Base-by-base conservation (phyloP, 2,797 vertebrate species). In the Thaleichthys pacificus region DNA sequence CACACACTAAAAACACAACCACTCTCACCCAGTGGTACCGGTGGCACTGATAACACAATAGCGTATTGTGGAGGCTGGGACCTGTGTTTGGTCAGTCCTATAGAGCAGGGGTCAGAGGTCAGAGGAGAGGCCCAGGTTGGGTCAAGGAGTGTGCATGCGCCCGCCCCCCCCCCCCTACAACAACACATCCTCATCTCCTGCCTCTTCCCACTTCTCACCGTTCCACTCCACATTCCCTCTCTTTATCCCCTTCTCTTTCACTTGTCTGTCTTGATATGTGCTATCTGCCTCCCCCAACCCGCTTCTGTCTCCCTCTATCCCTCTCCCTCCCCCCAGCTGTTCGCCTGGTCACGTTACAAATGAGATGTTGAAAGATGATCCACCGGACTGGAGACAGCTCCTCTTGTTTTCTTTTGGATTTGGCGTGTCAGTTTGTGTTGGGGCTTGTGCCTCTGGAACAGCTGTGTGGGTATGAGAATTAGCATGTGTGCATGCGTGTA, bases 331-430 rank as follows among this genome's bases (percentile, higher is more conserved):
- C 81, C 84, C 87, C 88, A 92, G 93, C 93, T 94, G 94, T 93
- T 95, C 80, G 80, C 81, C 88, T 81, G 90, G 90, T 91, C 87
- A 85, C 47, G 38, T 93, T 93, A 93, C 91, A 94, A 93, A 94
- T 91, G 90, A 92, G 92, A 93, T 65, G 85, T 90, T 94, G 91
- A 92, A 93, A 94, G 89, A 91, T 81, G 89, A 88, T 86, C 85
- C 74, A 87, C 88, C 79, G 70, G 89, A 87, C 86, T 87, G 86
- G 80, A 91, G 87, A 90, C 90, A 88, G 82, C 79, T 86, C 84
- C 83, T 82, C 83, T 93, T 93, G 89, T 89, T 92, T 92, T 92
- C 85, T 88, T 84, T 91, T 76, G 88, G n/a, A 0, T 92, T 89
- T 75, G 80, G 74, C 82, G 71, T 86, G 89, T 93, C 92, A 88